phyloP scores from a whole-genome alignment of 2,888 invertebrate genomes.

The Drosophila recens region DNA sequence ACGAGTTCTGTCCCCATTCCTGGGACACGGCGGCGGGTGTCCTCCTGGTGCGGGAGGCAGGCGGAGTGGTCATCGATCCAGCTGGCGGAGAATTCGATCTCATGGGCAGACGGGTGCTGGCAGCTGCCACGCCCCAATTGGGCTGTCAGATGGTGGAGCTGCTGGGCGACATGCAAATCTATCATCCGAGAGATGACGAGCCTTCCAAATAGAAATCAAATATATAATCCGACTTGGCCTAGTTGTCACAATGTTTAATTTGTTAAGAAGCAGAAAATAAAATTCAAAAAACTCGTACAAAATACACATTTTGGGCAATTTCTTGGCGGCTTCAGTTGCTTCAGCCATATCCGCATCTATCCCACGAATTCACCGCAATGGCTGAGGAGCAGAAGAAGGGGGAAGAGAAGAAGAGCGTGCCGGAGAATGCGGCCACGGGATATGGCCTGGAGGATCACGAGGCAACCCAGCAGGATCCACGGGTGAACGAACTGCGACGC shows the following conservation, averaged over 20 bases:
- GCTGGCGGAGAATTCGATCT: slow-evolving; percentile 91
- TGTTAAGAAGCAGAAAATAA: not conserved
- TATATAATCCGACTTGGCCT: slow-evolving; percentile 7
- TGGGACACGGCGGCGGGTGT: slow-evolving; percentile 95
- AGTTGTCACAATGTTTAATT: slow-evolving; percentile 16
- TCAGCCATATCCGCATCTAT: not conserved
- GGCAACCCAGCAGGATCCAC: slow-evolving; percentile 40
- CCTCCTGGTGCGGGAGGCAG: slow-evolving; percentile 95
- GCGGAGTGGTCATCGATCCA: slow-evolving; percentile 95
- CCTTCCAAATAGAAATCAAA: slow-evolving; percentile 4
- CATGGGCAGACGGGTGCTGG: slow-evolving; percentile 91
- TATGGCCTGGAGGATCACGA: slow-evolving; percentile 56
- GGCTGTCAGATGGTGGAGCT: slow-evolving; percentile 87
- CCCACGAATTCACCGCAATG: slow-evolving; percentile 15
- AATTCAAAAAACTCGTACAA: slow-evolving; percentile 6
- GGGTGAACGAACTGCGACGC: slow-evolving; percentile 12
- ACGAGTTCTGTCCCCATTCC: slow-evolving; percentile 95
- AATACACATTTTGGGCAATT: slow-evolving; percentile 22
- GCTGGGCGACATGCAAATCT: slow-evolving; percentile 96
- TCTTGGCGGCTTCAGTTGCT: slow-evolving; percentile 30
- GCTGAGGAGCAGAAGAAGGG: slow-evolving; percentile 17
- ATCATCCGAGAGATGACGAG: slow-evolving; percentile 97
- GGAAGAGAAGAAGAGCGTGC: not conserved
- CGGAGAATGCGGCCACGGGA: slow-evolving; percentile 39
- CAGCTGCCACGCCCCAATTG: slow-evolving; percentile 89